Evolutionary conservation across 1,140 invertebrate genomes (phyloP), one percentile per base, ranked within the genome.

Genomic region (Steinernema feltiae): DNA sequence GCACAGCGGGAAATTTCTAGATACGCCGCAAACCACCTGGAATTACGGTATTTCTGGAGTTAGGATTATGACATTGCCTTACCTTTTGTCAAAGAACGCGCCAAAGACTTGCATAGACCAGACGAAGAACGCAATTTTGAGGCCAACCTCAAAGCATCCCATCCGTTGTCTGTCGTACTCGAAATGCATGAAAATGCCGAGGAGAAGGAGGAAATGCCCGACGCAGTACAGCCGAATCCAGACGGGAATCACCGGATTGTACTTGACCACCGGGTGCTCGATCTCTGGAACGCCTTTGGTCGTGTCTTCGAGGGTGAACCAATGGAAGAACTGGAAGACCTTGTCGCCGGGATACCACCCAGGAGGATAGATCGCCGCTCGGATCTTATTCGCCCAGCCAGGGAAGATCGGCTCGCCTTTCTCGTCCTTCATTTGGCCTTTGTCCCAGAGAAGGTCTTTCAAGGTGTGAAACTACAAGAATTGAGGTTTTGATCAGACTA

Each of bases 101-200:
- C 83, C 85, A 69, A 85, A 85, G 53, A 46, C 74, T 71, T 87
- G 85, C 82, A 84, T 81, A 35, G 84, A 79, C 31, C 79, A 78
- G 63, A 86, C 77, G 69, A 85, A 84, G 48, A 86, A 85, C 1
- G 79, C 79, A 30, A 85, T 77, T 76, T 87, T 86, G 31, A 84
- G 30, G 0, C 72, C 71, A 72, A 84, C 83, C 30, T 85, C 84
- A 27, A 78, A 18, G 46, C 76, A 85, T 21, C 69, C 53, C 69
- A 85, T 48, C 30, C 79, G 48, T 29, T 35, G 48, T 48, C 84
- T 32, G 69, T 85, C 84, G 74, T 85, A 86, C 80, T 85, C 84
- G 75, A 85, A 85, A 71, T 85, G 84, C 72, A 85, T 78, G 79
- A 86, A 85, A 30, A 86, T 85, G 35, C 76, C 76, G 18, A 85